These are phyloP conservation scores for Marmota monax DNA, from an alignment of 2,113 vertebrate species.

Conservation along the genomic window DNA sequence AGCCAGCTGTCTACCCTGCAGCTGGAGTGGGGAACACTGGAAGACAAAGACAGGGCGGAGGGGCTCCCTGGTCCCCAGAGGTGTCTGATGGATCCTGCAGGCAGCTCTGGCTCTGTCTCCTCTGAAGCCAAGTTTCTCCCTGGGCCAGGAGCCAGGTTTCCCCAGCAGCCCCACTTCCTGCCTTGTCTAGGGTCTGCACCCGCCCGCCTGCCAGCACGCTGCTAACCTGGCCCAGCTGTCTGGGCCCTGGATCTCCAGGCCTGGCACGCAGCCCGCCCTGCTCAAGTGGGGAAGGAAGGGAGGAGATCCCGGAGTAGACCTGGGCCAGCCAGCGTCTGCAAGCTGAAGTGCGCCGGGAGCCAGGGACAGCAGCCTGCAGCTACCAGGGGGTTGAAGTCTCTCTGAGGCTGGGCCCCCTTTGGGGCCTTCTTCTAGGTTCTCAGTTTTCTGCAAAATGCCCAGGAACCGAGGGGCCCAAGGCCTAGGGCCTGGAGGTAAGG, in stretches of 20 bases:
- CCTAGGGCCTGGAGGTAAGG: neutral
- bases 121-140: slow-evolving; percentile 72
- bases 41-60: neutral
- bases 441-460: slow-evolving; percentile 5
- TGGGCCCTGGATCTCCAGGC: slow-evolving; percentile 69
- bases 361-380: neutral
- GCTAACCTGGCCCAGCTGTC: slow-evolving; percentile 83
- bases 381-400: neutral
- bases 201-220: slow-evolving; percentile 68
- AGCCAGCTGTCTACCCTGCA: slow-evolving; percentile 55
- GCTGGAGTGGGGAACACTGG: neutral
- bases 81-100: slow-evolving; percentile 51
- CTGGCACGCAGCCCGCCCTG: slow-evolving; percentile 70
- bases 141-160: slow-evolving; percentile 76
- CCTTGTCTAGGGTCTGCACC: slow-evolving; percentile 80
- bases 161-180: slow-evolving; percentile 80
- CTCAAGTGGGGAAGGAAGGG: slow-evolving; percentile 32
- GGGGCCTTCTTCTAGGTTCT: neutral
- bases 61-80: slow-evolving; percentile 5
- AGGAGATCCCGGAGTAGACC: slow-evolving; percentile 41
- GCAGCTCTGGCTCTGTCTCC: slow-evolving; percentile 64
- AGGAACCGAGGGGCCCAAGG: neutral
- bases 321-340: neutral
- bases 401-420: neutral
- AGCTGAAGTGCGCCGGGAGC: fast-evolving